Evolutionary conservation across 1,140 invertebrate species (phyloP).

Genomic region (Onthophagus taurus): DNA sequence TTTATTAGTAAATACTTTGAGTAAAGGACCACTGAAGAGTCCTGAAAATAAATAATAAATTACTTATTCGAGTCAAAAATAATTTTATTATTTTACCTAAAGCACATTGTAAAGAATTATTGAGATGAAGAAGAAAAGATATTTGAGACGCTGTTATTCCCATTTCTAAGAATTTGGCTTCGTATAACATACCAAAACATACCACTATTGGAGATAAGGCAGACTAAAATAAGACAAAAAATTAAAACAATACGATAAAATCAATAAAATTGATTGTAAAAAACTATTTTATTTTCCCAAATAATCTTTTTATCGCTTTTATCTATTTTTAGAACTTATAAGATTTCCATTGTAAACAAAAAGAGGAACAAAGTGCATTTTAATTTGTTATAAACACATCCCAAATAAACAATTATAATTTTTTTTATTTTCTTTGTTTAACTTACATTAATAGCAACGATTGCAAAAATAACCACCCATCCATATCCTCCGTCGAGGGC

Average conservation of each 20-base stretch:
- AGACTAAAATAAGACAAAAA: constrained; percentile 18
- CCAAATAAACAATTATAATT: neutral
- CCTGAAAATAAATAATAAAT: constrained; percentile 21
- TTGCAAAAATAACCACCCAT: constrained; percentile 7
- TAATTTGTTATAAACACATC: neutral
- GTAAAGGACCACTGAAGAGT: constrained; percentile 32
- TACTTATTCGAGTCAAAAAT: neutral
- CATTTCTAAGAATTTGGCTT: constrained; percentile 23
- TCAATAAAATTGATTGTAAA: neutral
- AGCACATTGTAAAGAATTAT: constrained; percentile 28
- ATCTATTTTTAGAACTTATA: neutral
- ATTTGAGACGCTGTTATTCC: constrained; percentile 27
- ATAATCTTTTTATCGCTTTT: neutral
- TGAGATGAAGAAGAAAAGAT: constrained; percentile 30
- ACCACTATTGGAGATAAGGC: constrained; percentile 25
- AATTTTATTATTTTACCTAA: no score
- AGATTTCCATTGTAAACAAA: neutral
- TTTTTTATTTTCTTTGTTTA: neutral
- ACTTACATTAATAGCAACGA: constrained; percentile 8
- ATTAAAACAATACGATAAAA: no score
- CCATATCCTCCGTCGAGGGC: constrained; percentile 7
- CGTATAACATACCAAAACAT: constrained; percentile 33
- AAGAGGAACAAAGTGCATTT: no score
- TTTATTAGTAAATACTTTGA: constrained; percentile 29
- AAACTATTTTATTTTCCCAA: neutral